Conservation (phyloP, 2,797 vertebrate species). For the Alcedo atthis region DNA sequence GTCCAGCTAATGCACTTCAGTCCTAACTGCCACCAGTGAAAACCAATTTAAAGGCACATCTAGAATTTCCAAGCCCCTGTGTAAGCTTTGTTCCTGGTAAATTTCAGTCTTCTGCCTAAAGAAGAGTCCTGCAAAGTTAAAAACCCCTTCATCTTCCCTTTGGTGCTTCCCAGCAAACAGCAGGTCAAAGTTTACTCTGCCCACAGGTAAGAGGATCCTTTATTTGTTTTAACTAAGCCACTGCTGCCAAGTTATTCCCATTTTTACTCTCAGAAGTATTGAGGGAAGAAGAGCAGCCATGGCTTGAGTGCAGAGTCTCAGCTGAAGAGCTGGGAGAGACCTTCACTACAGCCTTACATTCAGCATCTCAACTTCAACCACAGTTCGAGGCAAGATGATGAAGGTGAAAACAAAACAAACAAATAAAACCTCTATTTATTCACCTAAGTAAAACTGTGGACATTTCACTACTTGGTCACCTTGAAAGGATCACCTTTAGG, state of each 20-base stretch:
- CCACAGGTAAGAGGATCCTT: not conserved
- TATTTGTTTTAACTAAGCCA: not conserved
- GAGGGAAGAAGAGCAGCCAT: not conserved
- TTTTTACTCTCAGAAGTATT: not conserved
- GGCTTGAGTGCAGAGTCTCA: not conserved
- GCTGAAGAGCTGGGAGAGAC: not conserved
- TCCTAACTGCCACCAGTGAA: not conserved
- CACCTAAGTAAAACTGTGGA: rapidly evolving
- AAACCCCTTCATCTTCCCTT: not conserved
- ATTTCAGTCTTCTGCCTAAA: not conserved
- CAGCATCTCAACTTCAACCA: not conserved
- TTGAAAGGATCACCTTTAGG: not conserved
- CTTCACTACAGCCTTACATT: not conserved
- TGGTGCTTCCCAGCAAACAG: rapidly evolving
- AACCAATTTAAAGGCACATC: not conserved
- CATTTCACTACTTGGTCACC: not conserved
- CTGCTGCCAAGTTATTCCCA: not conserved
- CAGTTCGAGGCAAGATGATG: not conserved
- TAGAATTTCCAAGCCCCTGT: not conserved
- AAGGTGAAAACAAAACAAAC: not conserved
- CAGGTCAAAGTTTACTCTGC: not conserved
- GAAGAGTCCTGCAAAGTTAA: not conserved
- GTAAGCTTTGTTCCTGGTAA: rapidly evolving
- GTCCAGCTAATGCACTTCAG: not conserved
- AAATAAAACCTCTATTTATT: not conserved